These are phyloP conservation scores for Lagorchestes hirsutus DNA, from an alignment of 2,797 vertebrate species.

Conservation along the genomic window DNA sequence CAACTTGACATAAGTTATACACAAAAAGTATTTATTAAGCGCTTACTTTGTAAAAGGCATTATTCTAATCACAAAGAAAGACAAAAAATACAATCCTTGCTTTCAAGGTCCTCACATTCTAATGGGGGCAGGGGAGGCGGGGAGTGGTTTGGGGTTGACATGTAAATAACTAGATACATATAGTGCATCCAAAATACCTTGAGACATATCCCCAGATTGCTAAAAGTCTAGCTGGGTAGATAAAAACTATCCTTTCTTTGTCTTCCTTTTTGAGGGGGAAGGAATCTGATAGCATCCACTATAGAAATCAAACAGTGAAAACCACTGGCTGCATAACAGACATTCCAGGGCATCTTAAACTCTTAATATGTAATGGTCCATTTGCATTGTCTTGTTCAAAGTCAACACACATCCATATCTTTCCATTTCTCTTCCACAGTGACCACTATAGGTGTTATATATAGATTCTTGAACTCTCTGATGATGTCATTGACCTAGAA, in stretches of 20 bases:
- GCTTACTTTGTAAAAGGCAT: neutral
- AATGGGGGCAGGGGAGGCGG: fast-evolving
- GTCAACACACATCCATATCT: neutral
- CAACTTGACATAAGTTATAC: neutral
- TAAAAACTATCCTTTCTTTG: neutral
- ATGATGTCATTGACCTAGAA: neutral
- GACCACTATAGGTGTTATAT: neutral
- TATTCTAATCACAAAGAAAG: neutral
- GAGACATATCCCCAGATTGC: neutral
- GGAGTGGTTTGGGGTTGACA: neutral
- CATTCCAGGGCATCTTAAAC: neutral
- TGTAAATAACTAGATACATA: neutral
- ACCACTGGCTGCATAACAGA: neutral
- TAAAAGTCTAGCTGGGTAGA: neutral
- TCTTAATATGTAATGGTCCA: neutral
- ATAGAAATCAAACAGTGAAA: neutral
- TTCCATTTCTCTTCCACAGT: neutral
- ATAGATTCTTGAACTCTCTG: neutral
- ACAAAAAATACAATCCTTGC: neutral
- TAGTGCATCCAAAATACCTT: neutral
- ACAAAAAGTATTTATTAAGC: neutral
- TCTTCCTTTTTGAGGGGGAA: neutral
- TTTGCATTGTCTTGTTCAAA: neutral
- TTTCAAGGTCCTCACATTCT: neutral
- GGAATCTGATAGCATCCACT: neutral